Conservation (phyloP, 2,888 invertebrate genomes). For the Rhopalosiphum nymphaeae region DNA sequence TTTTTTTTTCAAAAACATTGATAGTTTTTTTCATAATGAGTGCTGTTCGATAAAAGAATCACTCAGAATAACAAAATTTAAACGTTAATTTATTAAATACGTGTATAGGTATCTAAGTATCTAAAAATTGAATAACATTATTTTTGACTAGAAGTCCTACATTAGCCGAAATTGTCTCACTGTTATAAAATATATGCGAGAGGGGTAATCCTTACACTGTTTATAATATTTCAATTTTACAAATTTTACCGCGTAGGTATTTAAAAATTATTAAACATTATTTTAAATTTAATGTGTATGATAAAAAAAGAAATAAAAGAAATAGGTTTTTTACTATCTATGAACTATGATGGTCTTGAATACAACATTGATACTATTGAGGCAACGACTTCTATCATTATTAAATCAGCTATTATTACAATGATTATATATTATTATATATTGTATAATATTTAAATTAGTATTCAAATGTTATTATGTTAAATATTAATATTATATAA, state of each 20-base stretch:
- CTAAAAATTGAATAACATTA: too few species aligned
- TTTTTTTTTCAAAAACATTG: too few species aligned
- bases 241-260: neutral
- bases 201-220: too few species aligned
- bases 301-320: neutral
- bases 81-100: too few species aligned
- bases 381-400: neutral
- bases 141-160: too few species aligned
- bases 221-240: too few species aligned
- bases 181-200: too few species aligned
- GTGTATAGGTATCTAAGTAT: too few species aligned
- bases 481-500: neutral
- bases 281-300: neutral
- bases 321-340: neutral
- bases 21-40: too few species aligned
- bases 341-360: neutral
- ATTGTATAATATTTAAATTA: neutral
- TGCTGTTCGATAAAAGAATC: too few species aligned
- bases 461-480: neutral
- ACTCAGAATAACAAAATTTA: too few species aligned
- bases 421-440: neutral
- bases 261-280: neutral
- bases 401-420: neutral
- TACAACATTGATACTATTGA: neutral
- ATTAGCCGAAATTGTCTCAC: too few species aligned